These are phyloP conservation scores for Enteromius radiatus DNA, from an alignment of 2,797 vertebrate genomes.

Conservation along the genomic window DNA sequence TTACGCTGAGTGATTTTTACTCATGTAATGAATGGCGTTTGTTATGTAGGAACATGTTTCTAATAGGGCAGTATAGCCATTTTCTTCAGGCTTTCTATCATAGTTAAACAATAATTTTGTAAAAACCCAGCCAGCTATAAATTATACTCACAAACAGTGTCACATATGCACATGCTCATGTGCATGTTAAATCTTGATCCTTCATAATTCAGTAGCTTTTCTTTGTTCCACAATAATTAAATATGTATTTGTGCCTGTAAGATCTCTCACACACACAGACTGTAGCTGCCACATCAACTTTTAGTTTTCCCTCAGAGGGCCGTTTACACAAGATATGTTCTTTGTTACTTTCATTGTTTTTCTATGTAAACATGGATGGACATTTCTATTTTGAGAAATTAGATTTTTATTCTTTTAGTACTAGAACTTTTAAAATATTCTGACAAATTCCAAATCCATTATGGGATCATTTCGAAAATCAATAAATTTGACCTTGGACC, in stretches of 20 bases:
- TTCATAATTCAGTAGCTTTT: slow-evolving; percentile 16
- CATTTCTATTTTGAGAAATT: no score
- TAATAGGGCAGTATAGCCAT: slow-evolving; percentile 20
- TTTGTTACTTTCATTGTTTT: background rate
- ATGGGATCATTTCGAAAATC: no score
- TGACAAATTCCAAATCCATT: no score
- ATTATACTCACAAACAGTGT: slow-evolving; percentile 11
- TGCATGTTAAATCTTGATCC: slow-evolving; percentile 8
- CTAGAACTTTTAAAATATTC: no score
- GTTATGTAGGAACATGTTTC: slow-evolving; percentile 31
- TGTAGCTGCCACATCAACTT: background rate
- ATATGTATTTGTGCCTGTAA: slow-evolving; percentile 3
- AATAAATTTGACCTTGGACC: no score
- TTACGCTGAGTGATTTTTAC: slow-evolving; percentile 39
- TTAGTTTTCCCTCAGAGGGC: background rate
- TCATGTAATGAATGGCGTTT: slow-evolving; percentile 39
- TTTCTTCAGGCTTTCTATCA: slow-evolving; percentile 11
- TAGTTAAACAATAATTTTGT: slow-evolving; percentile 36
- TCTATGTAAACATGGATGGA: no score
- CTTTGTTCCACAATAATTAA: background rate
- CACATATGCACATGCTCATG: background rate
- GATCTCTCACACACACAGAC: background rate
- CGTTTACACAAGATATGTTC: background rate
- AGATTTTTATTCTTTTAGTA: no score
- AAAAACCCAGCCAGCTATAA: background rate